Conservation (phyloP, 2,888 invertebrate genomes). For the Andrena dorsata region DNA sequence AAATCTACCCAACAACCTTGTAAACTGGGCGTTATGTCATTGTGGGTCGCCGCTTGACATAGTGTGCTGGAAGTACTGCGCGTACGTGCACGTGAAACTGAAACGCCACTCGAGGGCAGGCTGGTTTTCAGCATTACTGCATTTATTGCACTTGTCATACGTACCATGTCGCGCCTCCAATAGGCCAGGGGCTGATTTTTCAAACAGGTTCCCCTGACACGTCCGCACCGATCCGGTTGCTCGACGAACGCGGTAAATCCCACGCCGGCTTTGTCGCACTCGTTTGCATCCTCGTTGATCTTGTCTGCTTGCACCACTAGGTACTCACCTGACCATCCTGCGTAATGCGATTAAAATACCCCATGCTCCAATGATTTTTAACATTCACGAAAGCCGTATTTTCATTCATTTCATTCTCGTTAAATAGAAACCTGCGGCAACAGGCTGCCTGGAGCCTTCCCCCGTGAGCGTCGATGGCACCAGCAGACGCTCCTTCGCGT, state of each 20-base stretch:
- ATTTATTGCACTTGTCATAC: slow-evolving; percentile 60
- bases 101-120: slow-evolving; percentile 21
- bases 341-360: not conserved
- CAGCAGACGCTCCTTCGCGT: slow-evolving; percentile 78
- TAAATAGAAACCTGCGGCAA: slow-evolving; percentile 25
- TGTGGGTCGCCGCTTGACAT: not conserved
- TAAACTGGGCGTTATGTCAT: not conserved
- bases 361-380: not conserved
- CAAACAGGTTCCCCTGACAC: slow-evolving; percentile 84
- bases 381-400: not conserved
- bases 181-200: slow-evolving; percentile 86
- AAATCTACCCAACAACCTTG: not conserved
- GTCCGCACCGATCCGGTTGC: slow-evolving; percentile 85
- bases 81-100: not conserved
- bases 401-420: not conserved
- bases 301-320: slow-evolving; percentile 82
- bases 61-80: not conserved
- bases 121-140: slow-evolving; percentile 44
- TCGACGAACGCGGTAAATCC: slow-evolving; percentile 86
- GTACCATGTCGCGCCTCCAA: slow-evolving; percentile 84
- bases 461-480: slow-evolving; percentile 79
- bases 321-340: slow-evolving; percentile 81
- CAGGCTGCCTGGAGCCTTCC: slow-evolving; percentile 9
- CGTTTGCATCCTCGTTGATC: slow-evolving; percentile 84
- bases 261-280: slow-evolving; percentile 86